phyloP scores from a whole-genome alignment of 2,797 vertebrate genomes.

The Manis javanica region DNA sequence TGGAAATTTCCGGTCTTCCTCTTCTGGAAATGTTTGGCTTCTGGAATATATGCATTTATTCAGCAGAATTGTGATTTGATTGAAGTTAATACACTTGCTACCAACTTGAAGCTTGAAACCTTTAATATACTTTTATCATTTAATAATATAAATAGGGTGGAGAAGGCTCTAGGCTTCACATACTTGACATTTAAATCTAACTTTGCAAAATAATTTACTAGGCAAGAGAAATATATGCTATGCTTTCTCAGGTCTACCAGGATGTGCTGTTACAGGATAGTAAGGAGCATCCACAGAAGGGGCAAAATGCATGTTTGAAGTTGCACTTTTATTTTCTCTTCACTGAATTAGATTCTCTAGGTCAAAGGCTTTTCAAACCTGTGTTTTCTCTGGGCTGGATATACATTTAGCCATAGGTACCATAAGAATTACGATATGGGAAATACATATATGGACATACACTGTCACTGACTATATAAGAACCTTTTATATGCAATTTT shows the following conservation, averaged over 20 bases:
- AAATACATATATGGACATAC: conserved; percentile 20
- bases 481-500: not conserved
- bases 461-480: not conserved
- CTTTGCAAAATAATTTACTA: conserved; percentile 38
- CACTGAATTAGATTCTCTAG: conserved; percentile 41
- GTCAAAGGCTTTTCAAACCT: not conserved
- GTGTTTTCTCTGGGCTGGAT: not conserved
- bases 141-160: conserved; percentile 39
- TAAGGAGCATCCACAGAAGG: not conserved
- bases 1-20: not conserved
- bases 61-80: conserved; percentile 41
- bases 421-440: not conserved
- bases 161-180: not conserved
- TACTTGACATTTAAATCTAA: conserved; percentile 62
- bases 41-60: conserved; percentile 30
- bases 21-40: not conserved
- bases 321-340: conserved; percentile 49
- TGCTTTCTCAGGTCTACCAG: not conserved
- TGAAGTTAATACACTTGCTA: not conserved
- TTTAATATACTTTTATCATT: conserved; percentile 64
- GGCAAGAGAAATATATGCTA: not conserved
- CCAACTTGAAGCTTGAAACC: not conserved
- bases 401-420: not conserved
- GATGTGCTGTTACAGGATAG: not conserved
- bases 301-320: not conserved